A percentile compares a stretch with the other conserved stretches of the same genome.
phyloP scores from a whole-genome alignment of 2,797 vertebrate species.

The Selene dorsalis region DNA sequence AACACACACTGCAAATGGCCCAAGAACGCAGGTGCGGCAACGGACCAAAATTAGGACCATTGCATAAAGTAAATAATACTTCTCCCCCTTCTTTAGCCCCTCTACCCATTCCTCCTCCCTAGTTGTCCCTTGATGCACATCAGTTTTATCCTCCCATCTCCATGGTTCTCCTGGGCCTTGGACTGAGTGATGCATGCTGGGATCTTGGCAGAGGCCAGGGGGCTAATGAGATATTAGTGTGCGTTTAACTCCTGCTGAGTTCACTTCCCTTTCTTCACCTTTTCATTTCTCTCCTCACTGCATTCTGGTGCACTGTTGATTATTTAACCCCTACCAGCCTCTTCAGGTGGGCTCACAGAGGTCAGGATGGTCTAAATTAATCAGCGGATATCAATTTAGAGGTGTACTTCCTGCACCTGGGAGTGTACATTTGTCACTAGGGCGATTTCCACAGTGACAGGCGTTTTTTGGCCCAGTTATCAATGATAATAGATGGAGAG shows the following conservation, averaged over 20 bases:
- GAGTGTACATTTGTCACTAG: slow-evolving; percentile 69
- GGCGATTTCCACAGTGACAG: slow-evolving; percentile 68
- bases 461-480: slow-evolving; percentile 71
- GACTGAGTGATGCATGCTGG: slow-evolving; percentile 76
- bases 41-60: slow-evolving; percentile 57
- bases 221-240: slow-evolving; percentile 94
- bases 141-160: slow-evolving; percentile 60
- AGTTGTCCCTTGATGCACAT: slow-evolving; percentile 62
- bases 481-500: slow-evolving; percentile 72
- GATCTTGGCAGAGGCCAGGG: slow-evolving; percentile 79
- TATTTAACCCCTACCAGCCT: slow-evolving; percentile 69
- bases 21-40: slow-evolving; percentile 49
- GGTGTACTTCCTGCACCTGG: slow-evolving; percentile 70
- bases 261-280: slow-evolving; percentile 72
- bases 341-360: slow-evolving; percentile 53
- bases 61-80: slow-evolving; percentile 70
- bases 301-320: slow-evolving; percentile 48
- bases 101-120: neutral
- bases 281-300: slow-evolving; percentile 57
- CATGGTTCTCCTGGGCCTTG: slow-evolving; percentile 56
- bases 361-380: slow-evolving; percentile 72
- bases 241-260: slow-evolving; percentile 87
- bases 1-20: slow-evolving; percentile 62
- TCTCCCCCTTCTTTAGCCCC: slow-evolving; percentile 29
- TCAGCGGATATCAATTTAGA: slow-evolving; percentile 83